These are phyloP conservation scores for Cosmorhoe ocellata DNA, from an alignment of 2,888 invertebrate species.

Conservation along the genomic window DNA sequence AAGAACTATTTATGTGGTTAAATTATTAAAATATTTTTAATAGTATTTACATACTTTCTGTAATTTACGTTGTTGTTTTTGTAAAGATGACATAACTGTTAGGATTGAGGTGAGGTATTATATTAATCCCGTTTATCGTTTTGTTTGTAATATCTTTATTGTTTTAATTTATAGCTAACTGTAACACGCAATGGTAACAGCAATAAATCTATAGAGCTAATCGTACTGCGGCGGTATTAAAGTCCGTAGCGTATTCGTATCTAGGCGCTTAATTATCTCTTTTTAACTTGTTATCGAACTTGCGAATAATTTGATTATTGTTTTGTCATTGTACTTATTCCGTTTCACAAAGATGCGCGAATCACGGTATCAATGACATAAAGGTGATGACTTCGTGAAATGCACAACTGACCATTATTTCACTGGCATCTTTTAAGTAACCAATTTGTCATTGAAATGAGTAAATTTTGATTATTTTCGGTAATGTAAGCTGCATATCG, in stretches of 20 bases:
- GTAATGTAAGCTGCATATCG: no score
- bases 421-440: no score
- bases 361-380: no score
- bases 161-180: conserved; percentile 19
- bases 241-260: background rate
- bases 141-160: conserved; percentile 18
- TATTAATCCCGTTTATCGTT: conserved; percentile 5
- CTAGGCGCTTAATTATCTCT: no score
- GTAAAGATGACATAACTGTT: conserved; percentile 1
- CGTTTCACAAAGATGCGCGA: no score
- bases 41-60: conserved; percentile 5
- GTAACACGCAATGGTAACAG: conserved; percentile 11
- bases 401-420: no score
- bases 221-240: background rate
- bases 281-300: no score
- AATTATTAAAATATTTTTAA: conserved; percentile 15
- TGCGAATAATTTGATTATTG: no score
- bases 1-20: conserved; percentile 12
- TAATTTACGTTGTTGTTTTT: conserved; percentile 17
- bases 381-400: no score
- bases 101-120: background rate
- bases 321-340: no score
- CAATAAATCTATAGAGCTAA: conserved; percentile 15
- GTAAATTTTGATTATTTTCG: no score
- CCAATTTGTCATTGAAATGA: no score